Evolutionary conservation across 1,140 invertebrate genomes (phyloP).

Genomic region (Rhopalosiphum maidis): DNA sequence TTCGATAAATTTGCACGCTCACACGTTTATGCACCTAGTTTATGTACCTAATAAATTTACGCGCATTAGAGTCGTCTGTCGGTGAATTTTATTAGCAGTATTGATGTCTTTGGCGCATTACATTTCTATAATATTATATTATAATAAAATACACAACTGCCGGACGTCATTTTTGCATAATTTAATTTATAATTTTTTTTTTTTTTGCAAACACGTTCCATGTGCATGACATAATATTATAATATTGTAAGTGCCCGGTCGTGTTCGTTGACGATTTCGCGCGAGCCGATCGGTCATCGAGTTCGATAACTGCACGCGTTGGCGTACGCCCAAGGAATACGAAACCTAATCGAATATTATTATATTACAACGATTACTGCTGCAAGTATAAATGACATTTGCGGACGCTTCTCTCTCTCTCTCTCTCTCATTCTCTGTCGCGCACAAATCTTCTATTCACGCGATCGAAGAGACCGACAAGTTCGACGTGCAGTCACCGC

Average conservation of each 20-base stretch:
- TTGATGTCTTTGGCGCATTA: background rate
- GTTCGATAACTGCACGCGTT: background rate
- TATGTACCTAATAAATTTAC: background rate
- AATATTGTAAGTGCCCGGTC: background rate
- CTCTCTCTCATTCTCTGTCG: background rate
- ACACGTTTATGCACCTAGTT: background rate
- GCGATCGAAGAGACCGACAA: background rate
- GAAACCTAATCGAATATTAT: background rate
- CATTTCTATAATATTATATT: background rate
- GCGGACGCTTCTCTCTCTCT: background rate
- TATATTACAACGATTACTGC: background rate
- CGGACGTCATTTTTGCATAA: background rate
- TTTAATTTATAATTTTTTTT: too few relatives aligned
- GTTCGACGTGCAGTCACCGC: background rate
- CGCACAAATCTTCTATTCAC: background rate
- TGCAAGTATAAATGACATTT: background rate
- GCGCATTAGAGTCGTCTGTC: background rate
- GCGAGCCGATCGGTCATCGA: background rate
- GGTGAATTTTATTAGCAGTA: background rate
- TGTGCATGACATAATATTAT: background rate
- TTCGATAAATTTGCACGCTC: background rate
- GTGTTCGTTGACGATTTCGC: background rate
- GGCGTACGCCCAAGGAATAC: background rate
- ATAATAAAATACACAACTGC: background rate
- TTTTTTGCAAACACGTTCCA: background rate